Evolutionary conservation across 2,113 vertebrate genomes (phyloP).

Genomic region (Osmerus eperlanus): DNA sequence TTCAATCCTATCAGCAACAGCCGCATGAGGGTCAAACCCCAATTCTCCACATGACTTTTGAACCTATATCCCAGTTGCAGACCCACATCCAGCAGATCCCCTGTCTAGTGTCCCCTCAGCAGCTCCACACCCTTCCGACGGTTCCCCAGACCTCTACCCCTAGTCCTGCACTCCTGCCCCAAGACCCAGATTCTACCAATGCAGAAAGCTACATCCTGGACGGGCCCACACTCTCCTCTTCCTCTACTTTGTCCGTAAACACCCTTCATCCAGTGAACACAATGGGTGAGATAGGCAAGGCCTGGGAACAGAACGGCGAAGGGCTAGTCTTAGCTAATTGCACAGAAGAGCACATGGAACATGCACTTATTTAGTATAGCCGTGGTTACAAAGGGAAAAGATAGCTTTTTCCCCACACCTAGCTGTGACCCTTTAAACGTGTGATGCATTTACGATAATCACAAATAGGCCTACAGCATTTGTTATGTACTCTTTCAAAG

Average conservation of each 20-base stretch:
- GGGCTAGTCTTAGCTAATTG: constrained; percentile 47
- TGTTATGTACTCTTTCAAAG: constrained; percentile 50
- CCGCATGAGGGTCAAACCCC: constrained; percentile 52
- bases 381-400: constrained; percentile 21
- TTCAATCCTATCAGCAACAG: constrained; percentile 16
- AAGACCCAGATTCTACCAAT: constrained; percentile 40
- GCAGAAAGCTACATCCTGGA: constrained; percentile 58
- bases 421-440: constrained; percentile 33
- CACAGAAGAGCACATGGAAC: constrained; percentile 52
- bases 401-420: background rate
- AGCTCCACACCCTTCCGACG: constrained; percentile 61
- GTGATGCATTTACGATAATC: constrained; percentile 21
- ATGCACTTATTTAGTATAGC: constrained; percentile 51
- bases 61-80: constrained; percentile 62
- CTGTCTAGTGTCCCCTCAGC: constrained; percentile 54
- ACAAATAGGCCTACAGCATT: too few relatives aligned
- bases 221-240: constrained; percentile 48
- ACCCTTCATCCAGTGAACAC: constrained; percentile 66
- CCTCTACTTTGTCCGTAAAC: constrained; percentile 54
- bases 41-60: constrained; percentile 73
- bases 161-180: constrained; percentile 47
- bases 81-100: constrained; percentile 67
- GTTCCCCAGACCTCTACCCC: constrained; percentile 35
- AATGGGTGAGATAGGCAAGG: constrained; percentile 43
- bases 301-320: constrained; percentile 43